A percentile compares a stretch with the other conserved stretches of the same genome.
Evolutionary conservation across 2,888 invertebrate genomes (phyloP).

Genomic region (Crepidodera aurea): DNA sequence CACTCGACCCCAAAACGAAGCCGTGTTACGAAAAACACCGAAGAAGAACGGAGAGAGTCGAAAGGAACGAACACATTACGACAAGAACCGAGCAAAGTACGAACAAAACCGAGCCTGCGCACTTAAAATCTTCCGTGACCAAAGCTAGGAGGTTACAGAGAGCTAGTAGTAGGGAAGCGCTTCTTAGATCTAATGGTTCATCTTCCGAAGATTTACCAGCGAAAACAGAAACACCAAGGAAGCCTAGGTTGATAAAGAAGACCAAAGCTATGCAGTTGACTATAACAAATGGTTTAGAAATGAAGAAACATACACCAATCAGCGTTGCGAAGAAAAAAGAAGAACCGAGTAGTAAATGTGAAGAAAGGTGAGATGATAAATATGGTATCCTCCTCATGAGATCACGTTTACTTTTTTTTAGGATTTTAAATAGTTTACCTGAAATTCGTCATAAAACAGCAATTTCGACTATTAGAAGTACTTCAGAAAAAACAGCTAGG

Average conservation of each 20-base stretch:
- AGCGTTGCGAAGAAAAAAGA: constrained; percentile 40
- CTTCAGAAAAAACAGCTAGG: constrained; percentile 57
- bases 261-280: constrained; percentile 55
- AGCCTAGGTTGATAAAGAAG: constrained; percentile 59
- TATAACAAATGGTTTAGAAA: constrained; percentile 52
- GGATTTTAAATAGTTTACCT: constrained; percentile 56
- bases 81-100: constrained; percentile 24
- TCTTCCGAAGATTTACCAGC: constrained; percentile 64
- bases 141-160: constrained; percentile 63
- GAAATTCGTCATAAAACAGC: constrained; percentile 62
- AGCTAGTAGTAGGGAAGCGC: constrained; percentile 63
- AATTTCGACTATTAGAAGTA: constrained; percentile 61
- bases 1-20: constrained; percentile 33
- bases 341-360: constrained; percentile 44
- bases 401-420: too few relatives aligned
- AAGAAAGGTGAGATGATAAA: constrained; percentile 57
- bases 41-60: constrained; percentile 36
- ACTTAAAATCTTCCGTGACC: constrained; percentile 41
- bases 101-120: too few relatives aligned
- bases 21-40: constrained; percentile 42
- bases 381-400: too few relatives aligned
- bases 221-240: constrained; percentile 54
- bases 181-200: constrained; percentile 62
- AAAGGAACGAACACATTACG: neutral
- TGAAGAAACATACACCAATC: constrained; percentile 45